phyloP scores from a whole-genome alignment of 2,113 vertebrate genomes.

The Crotophaga sulcirostris region DNA sequence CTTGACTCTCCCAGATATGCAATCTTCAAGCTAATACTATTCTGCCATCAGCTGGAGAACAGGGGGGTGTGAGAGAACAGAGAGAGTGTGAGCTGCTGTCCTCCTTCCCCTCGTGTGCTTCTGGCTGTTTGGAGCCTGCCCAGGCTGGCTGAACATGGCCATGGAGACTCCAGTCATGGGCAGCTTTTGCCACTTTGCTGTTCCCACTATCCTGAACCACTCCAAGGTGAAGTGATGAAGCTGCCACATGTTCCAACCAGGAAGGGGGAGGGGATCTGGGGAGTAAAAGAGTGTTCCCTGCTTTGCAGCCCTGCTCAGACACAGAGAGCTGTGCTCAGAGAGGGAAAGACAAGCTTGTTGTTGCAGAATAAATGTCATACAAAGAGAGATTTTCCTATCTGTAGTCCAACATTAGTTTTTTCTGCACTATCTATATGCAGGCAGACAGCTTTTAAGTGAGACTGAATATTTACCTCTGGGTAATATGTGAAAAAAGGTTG shows the following conservation, averaged over 20 bases:
- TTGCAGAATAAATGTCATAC: neutral
- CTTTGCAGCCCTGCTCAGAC: neutral
- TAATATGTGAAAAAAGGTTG: neutral
- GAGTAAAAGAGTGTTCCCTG: neutral
- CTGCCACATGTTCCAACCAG: rapidly evolving
- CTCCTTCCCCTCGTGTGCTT: neutral
- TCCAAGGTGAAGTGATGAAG: neutral
- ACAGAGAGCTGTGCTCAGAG: neutral
- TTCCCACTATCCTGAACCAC: neutral
- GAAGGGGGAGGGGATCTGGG: neutral
- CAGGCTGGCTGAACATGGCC: rapidly evolving
- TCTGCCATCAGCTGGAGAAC: neutral
- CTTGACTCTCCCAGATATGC: neutral
- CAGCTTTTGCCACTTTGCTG: neutral
- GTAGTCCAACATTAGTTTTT: neutral
- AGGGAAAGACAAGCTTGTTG: neutral
- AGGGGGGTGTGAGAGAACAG: neutral
- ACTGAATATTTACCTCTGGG: neutral
- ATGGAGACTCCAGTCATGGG: rapidly evolving
- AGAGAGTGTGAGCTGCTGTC: neutral
- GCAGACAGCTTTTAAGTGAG: neutral
- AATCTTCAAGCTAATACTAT: neutral
- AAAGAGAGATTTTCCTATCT: neutral
- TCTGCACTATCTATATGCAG: neutral
- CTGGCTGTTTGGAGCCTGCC: neutral